A percentile compares a stretch with the other conserved stretches of the same genome.
These are phyloP conservation scores for Coracopsis vasa DNA, from an alignment of 2,113 vertebrate genomes.

Conservation along the genomic window DNA sequence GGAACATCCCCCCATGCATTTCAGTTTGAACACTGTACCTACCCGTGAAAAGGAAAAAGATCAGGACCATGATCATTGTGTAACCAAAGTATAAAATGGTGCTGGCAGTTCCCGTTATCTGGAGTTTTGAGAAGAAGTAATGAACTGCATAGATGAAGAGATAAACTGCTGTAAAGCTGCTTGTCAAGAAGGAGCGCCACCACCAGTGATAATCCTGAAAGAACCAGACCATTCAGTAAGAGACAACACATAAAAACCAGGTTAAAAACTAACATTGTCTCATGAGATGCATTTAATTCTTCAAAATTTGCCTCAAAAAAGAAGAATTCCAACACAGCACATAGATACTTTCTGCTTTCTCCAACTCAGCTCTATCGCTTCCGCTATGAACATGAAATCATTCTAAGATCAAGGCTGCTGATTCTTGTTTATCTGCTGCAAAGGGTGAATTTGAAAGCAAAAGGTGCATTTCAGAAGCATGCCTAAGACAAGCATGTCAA, in stretches of 20 bases:
- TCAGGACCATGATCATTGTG: conserved; percentile 85
- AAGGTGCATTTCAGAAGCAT: background rate
- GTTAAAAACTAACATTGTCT: background rate
- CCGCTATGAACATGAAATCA: background rate
- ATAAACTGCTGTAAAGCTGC: conserved; percentile 89
- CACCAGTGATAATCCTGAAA: conserved; percentile 91
- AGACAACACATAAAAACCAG: background rate
- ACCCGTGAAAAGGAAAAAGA: conserved; percentile 90
- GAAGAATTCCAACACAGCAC: background rate
- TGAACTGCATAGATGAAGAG: conserved; percentile 85
- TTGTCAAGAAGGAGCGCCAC: conserved; percentile 90
- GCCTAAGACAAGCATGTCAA: background rate
- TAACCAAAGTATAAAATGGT: conserved; percentile 89
- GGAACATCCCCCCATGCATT: background rate
- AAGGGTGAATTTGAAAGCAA: background rate
- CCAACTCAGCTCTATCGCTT: background rate
- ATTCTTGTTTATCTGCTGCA: background rate
- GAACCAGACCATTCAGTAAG: background rate
- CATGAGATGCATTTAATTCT: background rate
- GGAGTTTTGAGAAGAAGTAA: conserved; percentile 88
- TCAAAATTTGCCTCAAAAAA: background rate
- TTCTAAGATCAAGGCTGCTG: background rate
- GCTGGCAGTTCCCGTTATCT: conserved; percentile 82
- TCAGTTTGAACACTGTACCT: background rate
- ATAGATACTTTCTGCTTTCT: background rate